These are phyloP conservation scores for Coryphaenoides rupestris DNA, from an alignment of 2,113 vertebrate genomes.

Conservation along the genomic window DNA sequence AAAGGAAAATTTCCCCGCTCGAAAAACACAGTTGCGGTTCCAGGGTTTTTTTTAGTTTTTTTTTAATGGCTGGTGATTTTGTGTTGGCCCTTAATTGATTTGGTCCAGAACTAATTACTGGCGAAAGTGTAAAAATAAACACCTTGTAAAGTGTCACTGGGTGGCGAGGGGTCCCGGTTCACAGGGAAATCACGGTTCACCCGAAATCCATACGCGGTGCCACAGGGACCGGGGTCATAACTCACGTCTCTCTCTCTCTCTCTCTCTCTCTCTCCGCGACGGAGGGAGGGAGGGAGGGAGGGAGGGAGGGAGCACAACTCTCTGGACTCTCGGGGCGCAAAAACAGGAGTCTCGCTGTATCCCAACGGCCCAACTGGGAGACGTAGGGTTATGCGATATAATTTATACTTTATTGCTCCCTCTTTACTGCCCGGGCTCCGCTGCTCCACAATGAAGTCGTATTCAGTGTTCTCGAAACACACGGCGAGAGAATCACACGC, in stretches of 20 bases:
- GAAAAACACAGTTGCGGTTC: slow-evolving; percentile 2
- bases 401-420: slow-evolving; percentile 76
- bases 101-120: slow-evolving; percentile 60
- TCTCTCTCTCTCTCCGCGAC: too few species aligned
- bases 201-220: slow-evolving; percentile 62
- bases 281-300: too few species aligned
- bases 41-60: too few species aligned
- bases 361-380: slow-evolving; percentile 69
- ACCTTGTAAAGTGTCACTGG: slow-evolving; percentile 49
- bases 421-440: slow-evolving; percentile 53
- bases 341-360: slow-evolving; percentile 68
- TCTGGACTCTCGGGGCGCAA: slow-evolving; percentile 39
- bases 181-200: slow-evolving; percentile 58
- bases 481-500: slow-evolving; percentile 61
- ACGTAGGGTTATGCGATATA: slow-evolving; percentile 70
- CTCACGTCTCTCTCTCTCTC: slow-evolving; percentile 57
- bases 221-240: slow-evolving; percentile 46
- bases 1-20: slow-evolving; percentile 18
- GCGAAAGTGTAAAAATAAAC: slow-evolving; percentile 65
- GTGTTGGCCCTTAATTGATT: slow-evolving; percentile 57
- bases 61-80: slow-evolving; percentile 48
- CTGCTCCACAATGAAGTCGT: slow-evolving; percentile 66
- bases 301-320: slow-evolving; percentile 49
- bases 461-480: slow-evolving; percentile 61
- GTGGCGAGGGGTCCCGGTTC: slow-evolving; percentile 53